phyloP scores from a whole-genome alignment of 2,888 invertebrate genomes.

The Diogma glabrata region DNA sequence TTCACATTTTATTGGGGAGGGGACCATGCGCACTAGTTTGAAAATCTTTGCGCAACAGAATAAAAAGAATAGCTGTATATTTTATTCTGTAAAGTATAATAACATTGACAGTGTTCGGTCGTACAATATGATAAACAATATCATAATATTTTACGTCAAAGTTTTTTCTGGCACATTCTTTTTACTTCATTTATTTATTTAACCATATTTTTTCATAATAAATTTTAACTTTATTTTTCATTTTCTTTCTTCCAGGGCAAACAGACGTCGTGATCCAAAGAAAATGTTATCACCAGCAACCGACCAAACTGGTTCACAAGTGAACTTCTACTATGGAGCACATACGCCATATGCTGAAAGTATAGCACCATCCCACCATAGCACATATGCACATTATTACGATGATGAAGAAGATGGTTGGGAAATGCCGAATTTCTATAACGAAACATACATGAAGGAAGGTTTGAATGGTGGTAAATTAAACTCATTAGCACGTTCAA shows the following conservation, averaged over 20 bases:
- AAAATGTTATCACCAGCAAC: slow-evolving; percentile 80
- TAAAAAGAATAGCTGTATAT: too few relatives aligned
- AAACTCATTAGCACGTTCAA: slow-evolving; percentile 86
- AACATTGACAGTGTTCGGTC: too few relatives aligned
- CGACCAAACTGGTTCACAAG: slow-evolving; percentile 86
- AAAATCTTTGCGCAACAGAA: too few relatives aligned
- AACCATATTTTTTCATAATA: too few relatives aligned
- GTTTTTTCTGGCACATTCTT: too few relatives aligned
- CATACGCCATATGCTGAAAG: slow-evolving; percentile 91
- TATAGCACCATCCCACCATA: slow-evolving; percentile 89
- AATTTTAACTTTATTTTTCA: too few relatives aligned
- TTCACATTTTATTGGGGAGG: too few relatives aligned
- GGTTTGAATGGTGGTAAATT: slow-evolving; percentile 79
- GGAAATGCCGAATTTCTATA: slow-evolving; percentile 97
- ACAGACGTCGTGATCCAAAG: slow-evolving; percentile 80
- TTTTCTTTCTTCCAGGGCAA: slow-evolving; percentile 37
- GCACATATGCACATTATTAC: slow-evolving; percentile 90
- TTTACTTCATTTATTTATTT: too few relatives aligned
- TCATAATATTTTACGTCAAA: too few relatives aligned
- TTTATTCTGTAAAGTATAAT: too few relatives aligned
- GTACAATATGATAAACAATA: not conserved
- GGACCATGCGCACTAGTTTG: too few relatives aligned
- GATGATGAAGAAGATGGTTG: slow-evolving; percentile 94
- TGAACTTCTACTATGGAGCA: slow-evolving; percentile 92
- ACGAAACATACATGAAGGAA: slow-evolving; percentile 93